Conservation (phyloP, 2,888 invertebrate genomes). For the Rhynchonema sp. region DNA sequence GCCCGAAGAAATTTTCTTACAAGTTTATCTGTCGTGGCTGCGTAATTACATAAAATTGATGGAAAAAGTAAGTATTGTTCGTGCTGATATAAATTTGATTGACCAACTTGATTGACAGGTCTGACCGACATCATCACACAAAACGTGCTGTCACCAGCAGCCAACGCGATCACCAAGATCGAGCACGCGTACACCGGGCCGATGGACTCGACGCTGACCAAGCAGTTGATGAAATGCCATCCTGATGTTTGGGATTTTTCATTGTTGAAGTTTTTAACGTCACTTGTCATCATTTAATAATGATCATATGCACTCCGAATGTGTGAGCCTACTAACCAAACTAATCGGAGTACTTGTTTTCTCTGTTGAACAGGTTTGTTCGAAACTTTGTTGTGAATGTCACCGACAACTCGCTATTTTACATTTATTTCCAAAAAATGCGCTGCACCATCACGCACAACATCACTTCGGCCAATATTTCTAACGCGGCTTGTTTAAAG, state of each 20-base stretch:
- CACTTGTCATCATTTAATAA: too few species aligned
- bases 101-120: conserved; percentile 38
- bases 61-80: background rate
- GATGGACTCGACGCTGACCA: conserved; percentile 50
- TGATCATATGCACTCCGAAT: too few species aligned
- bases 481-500: too few species aligned
- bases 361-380: too few species aligned
- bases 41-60: conserved; percentile 7
- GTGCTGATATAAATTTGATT: background rate
- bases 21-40: too few species aligned
- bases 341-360: too few species aligned
- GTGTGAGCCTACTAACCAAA: background rate
- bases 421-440: too few species aligned
- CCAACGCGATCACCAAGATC: conserved; percentile 67
- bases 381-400: too few species aligned
- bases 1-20: too few species aligned
- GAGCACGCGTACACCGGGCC: conserved; percentile 80
- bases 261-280: background rate
- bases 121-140: conserved; percentile 90
- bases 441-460: too few species aligned
- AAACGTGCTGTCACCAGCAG: conserved; percentile 73
- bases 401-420: too few species aligned
- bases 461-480: too few species aligned
- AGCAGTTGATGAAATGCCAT: conserved; percentile 73
- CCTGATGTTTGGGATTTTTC: conserved; percentile 43